Conservation (phyloP, 2,113 vertebrate genomes). For the Centrocercus urophasianus region DNA sequence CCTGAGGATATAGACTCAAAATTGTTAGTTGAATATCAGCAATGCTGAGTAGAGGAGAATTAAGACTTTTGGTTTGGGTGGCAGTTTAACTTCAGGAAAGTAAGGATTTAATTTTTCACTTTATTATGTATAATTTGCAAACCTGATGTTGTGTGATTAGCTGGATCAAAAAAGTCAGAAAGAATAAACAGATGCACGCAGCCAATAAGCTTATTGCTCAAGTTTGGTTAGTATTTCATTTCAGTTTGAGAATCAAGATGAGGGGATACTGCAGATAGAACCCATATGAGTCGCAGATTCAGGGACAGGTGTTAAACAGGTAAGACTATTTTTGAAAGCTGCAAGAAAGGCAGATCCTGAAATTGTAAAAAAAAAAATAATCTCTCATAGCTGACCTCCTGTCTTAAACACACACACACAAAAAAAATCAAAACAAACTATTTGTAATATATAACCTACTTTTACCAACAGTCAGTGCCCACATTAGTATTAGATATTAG, state of each 20-base stretch:
- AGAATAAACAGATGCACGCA: neutral
- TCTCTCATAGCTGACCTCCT: neutral
- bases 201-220: neutral
- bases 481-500: neutral
- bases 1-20: neutral
- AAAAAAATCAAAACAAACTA: neutral
- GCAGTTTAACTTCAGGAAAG: neutral
- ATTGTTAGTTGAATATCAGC: neutral
- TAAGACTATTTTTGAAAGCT: neutral
- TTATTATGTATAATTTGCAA: neutral
- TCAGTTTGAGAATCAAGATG: neutral
- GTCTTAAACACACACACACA: neutral
- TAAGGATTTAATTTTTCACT: neutral
- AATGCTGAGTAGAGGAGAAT: neutral
- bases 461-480: neutral
- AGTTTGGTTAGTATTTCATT: neutral
- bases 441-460: neutral
- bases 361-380: neutral
- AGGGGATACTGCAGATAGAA: neutral
- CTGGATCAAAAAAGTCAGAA: neutral
- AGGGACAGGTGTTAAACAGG: neutral
- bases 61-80: neutral
- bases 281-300: neutral
- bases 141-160: neutral
- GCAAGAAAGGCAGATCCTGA: neutral